Evolutionary conservation across 2,888 invertebrate genomes (phyloP), one percentile per base, ranked within the genome.

Genomic region (Ecliptopera silaceata): DNA sequence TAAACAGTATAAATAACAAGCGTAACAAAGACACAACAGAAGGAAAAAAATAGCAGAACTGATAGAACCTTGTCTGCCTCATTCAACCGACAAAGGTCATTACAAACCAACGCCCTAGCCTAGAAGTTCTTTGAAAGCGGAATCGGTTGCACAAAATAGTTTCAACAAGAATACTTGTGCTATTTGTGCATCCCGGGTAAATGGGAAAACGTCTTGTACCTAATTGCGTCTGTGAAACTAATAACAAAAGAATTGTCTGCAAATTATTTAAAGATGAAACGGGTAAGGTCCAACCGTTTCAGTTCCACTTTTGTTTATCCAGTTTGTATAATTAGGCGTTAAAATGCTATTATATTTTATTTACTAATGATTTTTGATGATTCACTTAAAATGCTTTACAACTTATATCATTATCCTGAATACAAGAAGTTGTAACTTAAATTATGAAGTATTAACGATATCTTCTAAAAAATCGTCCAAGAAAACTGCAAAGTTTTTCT

Each of bases 171-270:
- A 58, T 49, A 56, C 43, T 57, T 42, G 50, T 55, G 60, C 50
- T 57, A 56, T 36, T 55, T 42, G 50, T 57, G 61, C 50, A 58
- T 53, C 54, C 26, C 43, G 54, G 62, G 63, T 61, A 68, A 70
- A 70, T 66, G 64, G 61, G 67, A 56, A 66, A 69, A 59, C 61
- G 66, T 69, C 66, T 64, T 64, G 58, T 47, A 56, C 66, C 66
- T 74, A 74, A 72, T 74, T 74, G 72, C 68, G 58, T 59, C 59
- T 54, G 51, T 58, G 65, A 61, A 69, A 72, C 69, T 68, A 70
- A 68, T 71, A 70, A 65, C 66, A 67, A 67, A 57, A 61, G 45
- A 62, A 61, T 56, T 50, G 44, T 50, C 46, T 31, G 45, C 13
- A 49, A 47, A 52, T 61, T 53, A 61, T 62, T 56, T 59, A 45